Evolutionary conservation across 1,140 invertebrate species (phyloP), one percentile per base, ranked within the genome.

Genomic region (Diplogasteroides magnus): DNA sequence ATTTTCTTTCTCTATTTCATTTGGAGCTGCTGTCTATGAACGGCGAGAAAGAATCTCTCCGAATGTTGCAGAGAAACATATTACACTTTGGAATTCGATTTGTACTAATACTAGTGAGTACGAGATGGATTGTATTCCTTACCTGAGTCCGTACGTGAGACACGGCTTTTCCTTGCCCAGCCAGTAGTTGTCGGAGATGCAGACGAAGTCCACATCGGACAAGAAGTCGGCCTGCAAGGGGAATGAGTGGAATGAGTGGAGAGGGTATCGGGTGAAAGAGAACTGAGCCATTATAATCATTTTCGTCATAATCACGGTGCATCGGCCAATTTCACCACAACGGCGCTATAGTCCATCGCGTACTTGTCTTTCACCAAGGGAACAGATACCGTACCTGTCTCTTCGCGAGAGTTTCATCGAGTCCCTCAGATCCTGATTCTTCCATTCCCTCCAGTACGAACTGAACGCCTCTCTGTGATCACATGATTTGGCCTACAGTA

Each of bases 101-200:
- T n/a, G n/a, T n/a, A n/a, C n/a, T n/a, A n/a, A n/a, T n/a, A n/a
- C n/a, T n/a, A n/a, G n/a, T n/a, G n/a, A n/a, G n/a, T n/a, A n/a
- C n/a, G n/a, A n/a, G n/a, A n/a, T n/a, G n/a, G n/a, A 48, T 48
- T 64, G 65, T 25, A 48, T 28, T 70, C 19, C 13, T 57, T 78
- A 86, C 84, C 94, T 87, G 0, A 98, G 87, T 6, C 95, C 95
- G 86, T 98, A 98, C 1, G 94, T 98, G 56, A 98, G 88, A 83
- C 95, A 98, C 0, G 96, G 96, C 82, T 95, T 95, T 14, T 89
- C 90, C 31, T 90, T 97, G 2, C 95, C 95, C 25, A 98, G 84
- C 96, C 95, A 98, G 81, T 98, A 98, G 85, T 97, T 98, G 82
- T 98, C 96, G 55, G 94, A 97, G 80, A 98, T 97, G 83, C 94